phyloP scores from a whole-genome alignment of 1,140 invertebrate genomes.

The Plodia interpunctella region DNA sequence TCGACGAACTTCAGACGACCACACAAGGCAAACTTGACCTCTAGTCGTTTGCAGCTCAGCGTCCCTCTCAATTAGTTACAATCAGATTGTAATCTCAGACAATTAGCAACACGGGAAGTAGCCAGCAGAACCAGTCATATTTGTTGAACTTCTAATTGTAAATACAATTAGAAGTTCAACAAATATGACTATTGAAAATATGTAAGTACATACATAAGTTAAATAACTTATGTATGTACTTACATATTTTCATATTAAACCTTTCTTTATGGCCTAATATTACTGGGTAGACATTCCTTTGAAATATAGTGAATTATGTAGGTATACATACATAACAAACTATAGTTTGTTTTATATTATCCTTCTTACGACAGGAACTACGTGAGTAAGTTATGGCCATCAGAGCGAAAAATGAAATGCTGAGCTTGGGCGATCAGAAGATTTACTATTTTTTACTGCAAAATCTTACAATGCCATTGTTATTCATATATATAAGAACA shows the following conservation, averaged over 20 bases:
- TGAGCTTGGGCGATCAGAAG: slow-evolving; percentile 22
- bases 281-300: not conserved
- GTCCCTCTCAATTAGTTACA: slow-evolving; percentile 15
- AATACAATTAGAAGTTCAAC: too few species aligned
- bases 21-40: slow-evolving; percentile 4
- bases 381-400: slow-evolving; percentile 16
- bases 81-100: slow-evolving; percentile 19
- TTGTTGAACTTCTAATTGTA: not conserved
- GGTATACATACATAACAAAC: too few species aligned
- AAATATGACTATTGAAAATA: too few species aligned
- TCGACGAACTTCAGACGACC: not conserved
- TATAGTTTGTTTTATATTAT: not conserved
- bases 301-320: too few species aligned
- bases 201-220: too few species aligned
- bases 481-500: not conserved
- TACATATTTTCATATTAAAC: too few species aligned
- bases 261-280: not conserved
- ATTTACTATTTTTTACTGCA: slow-evolving; percentile 14
- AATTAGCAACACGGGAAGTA: slow-evolving; percentile 14
- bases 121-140: too few species aligned
- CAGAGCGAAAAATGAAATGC: slow-evolving; percentile 36
- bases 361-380: not conserved
- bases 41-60: not conserved
- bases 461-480: not conserved
- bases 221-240: too few species aligned